phyloP scores from a whole-genome alignment of 2,888 invertebrate genomes.

The Gandaritis pyraliata region DNA sequence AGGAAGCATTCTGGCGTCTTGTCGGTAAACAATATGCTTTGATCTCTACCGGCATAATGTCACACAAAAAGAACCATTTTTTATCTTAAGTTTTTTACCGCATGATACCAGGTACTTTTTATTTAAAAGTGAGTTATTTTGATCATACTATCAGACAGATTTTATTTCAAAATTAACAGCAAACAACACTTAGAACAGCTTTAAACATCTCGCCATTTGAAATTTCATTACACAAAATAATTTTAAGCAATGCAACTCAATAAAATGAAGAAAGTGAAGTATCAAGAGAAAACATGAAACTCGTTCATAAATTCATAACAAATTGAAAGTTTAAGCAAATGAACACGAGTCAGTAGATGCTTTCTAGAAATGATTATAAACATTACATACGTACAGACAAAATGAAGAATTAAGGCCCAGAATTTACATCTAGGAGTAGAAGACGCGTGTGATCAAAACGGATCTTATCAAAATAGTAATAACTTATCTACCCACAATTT shows the following conservation, averaged over 20 bases:
- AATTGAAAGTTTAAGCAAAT: conserved; percentile 80
- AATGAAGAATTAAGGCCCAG: conserved; percentile 44
- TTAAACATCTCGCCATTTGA: conserved; percentile 16
- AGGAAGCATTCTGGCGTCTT: conserved; percentile 30
- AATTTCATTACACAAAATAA: conserved; percentile 31
- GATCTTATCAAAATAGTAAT: background rate
- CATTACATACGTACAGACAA: conserved; percentile 54
- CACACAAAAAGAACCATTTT: too few relatives aligned
- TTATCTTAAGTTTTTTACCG: too few relatives aligned
- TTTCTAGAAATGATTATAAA: conserved; percentile 76
- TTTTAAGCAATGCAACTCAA: conserved; percentile 32
- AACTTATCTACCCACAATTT: background rate
- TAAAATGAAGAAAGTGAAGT: conserved; percentile 46
- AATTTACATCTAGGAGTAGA: background rate
- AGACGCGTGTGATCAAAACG: too few relatives aligned
- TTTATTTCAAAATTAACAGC: conserved; percentile 11
- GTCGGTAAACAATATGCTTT: conserved; percentile 22
- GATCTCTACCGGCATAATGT: conserved; percentile 9
- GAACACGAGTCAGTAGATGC: conserved; percentile 67
- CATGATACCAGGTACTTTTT: too few relatives aligned
- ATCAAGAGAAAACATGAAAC: conserved; percentile 62
- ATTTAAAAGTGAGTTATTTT: background rate
- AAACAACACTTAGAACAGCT: conserved; percentile 16
- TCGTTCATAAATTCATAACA: conserved; percentile 71
- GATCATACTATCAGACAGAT: conserved; percentile 6